These are phyloP conservation scores for Meghimatium bilineatum DNA, from an alignment of 2,888 invertebrate genomes.

Conservation along the genomic window DNA sequence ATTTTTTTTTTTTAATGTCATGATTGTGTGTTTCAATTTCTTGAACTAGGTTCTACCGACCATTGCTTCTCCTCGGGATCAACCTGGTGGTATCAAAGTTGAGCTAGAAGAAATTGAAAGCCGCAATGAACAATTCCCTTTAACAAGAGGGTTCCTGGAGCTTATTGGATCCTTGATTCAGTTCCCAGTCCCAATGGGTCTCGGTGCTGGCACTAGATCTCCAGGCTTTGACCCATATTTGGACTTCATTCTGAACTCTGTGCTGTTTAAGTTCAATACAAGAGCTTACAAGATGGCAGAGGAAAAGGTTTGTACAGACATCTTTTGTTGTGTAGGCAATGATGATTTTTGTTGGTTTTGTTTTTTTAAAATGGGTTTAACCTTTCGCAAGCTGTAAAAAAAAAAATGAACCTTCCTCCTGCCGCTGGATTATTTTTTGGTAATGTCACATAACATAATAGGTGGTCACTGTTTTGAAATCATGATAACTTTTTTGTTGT, in stretches of 20 bases:
- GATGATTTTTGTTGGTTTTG: not conserved
- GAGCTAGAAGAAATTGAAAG: conserved; percentile 95
- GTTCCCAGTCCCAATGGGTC: conserved; percentile 72
- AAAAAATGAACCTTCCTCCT: too few relatives aligned
- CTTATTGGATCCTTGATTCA: conserved; percentile 85
- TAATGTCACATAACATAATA: too few relatives aligned
- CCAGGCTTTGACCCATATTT: conserved; percentile 94
- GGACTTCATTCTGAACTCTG: conserved; percentile 86
- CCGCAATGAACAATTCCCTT: conserved; percentile 91
- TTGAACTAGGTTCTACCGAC: conserved; percentile 66
- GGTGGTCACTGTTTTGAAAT: too few relatives aligned
- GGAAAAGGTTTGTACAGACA: conserved; percentile 81
- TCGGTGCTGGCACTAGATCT: conserved; percentile 88
- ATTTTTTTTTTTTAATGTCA: not conserved
- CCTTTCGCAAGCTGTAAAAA: too few relatives aligned
- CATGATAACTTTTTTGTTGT: too few relatives aligned
- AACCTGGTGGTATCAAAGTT: conserved; percentile 80
- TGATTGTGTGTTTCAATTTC: too few relatives aligned
- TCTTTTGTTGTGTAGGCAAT: not conserved
- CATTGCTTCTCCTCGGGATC: conserved; percentile 49
- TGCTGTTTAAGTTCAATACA: conserved; percentile 87
- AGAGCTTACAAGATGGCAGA: conserved; percentile 87
- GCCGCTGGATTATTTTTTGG: too few relatives aligned
- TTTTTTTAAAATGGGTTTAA: too few relatives aligned
- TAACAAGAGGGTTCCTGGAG: conserved; percentile 88